Evolutionary conservation across 2,888 invertebrate species (phyloP), one percentile per base, ranked within the genome.

Genomic region (Apotomis turbidana): DNA sequence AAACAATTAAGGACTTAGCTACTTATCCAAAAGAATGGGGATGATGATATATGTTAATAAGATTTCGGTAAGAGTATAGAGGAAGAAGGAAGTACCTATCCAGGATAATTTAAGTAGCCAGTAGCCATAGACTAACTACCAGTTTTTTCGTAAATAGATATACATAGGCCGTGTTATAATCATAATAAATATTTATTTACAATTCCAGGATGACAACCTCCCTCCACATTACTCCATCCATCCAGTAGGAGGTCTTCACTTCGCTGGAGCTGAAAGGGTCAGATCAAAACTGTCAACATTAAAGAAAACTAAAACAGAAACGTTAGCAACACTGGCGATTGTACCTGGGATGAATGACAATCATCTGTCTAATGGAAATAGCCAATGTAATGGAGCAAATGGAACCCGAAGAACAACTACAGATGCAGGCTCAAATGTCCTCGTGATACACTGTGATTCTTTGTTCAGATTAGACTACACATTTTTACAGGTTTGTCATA

Each of bases 401-500:
- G 57, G 13, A 75, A 41, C 44, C 27, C 27, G 2, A 77, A 75
- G 38, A 74, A 77, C 38, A 82, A 76, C 72, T 61, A 80, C 15
- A 75, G 84, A 6, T 81, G 83, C 59, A 54, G 15, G 72, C 5
- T 55, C 74, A 9, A 73, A 72, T 12, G 69, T 88, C 13, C 79
- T 96, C 27, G 95, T 96, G 15, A 86, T 96, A 10, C 94, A 96
- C 80, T 96, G 96, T 81, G 90, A 93, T 66, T 93, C 94, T 69
- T 90, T 96, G 62, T 93, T 94, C 68, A 94, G 94, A 78, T 87
- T 95, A 77, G 96, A 96, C 83, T 96, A 94, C 81, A 96, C 96
- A 0, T 95, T 96, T 74, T 92, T 95, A 75, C 94, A 96, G 91
- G 96, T 95, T 85, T 76, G 84, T 80, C 4, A 41, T 15, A 9